Evolutionary conservation across 1,140 invertebrate genomes (phyloP).

Genomic region (Acromyrmex charruanus): DNA sequence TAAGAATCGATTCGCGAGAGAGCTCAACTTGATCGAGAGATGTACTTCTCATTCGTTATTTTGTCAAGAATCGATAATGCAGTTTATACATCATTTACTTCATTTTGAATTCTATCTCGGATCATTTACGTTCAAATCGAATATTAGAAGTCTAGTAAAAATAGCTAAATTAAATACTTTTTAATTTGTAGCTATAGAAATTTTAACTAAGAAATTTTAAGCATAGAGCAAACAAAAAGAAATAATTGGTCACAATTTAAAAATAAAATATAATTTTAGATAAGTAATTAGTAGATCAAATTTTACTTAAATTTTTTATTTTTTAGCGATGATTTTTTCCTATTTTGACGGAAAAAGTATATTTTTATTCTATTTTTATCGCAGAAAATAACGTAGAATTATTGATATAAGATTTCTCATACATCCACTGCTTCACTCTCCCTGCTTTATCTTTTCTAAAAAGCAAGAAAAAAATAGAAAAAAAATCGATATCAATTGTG

Average conservation of each 20-base stretch:
- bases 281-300: neutral
- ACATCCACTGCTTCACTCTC: neutral
- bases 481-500: slow-evolving; percentile 26
- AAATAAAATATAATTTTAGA: slow-evolving; percentile 9
- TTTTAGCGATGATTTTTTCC: neutral
- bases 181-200: neutral
- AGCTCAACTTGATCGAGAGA: slow-evolving; percentile 29
- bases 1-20: slow-evolving; percentile 19
- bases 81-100: slow-evolving; percentile 23
- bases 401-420: neutral
- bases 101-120: slow-evolving; percentile 26
- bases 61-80: slow-evolving; percentile 28
- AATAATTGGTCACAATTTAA: neutral
- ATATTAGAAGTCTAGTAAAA: neutral
- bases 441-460: slow-evolving; percentile 16
- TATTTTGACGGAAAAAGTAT: neutral
- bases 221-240: neutral
- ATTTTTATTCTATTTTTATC: neutral
- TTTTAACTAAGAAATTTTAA: slow-evolving; percentile 33
- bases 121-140: neutral
- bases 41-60: slow-evolving; percentile 41
- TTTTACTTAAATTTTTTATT: neutral
- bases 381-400: neutral
- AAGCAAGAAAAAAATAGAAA: neutral
- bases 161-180: slow-evolving; percentile 26